Conservation (phyloP, 2,888 invertebrate genomes). For the Gastracanthus pulcherrimus region DNA sequence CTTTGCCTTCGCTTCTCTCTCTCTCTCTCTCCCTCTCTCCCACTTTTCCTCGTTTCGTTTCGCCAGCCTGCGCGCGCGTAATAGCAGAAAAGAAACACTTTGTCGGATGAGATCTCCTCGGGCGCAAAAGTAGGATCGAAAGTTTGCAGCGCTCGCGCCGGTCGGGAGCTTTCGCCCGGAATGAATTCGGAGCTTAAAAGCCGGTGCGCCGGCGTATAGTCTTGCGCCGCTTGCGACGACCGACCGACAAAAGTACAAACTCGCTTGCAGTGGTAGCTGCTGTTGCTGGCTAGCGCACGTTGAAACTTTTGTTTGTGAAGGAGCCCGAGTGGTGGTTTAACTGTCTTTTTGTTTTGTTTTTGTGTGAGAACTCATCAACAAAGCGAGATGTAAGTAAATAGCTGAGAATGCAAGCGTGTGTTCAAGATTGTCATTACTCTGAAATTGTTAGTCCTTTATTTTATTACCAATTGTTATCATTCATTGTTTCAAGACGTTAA, state of each 20-base stretch:
- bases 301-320: slow-evolving; percentile 31
- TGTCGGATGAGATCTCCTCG: slow-evolving; percentile 41
- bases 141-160: slow-evolving; percentile 52
- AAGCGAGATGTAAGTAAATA: background rate
- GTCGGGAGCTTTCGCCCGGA: slow-evolving; percentile 48
- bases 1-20: slow-evolving; percentile 35
- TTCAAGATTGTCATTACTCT: too few species aligned
- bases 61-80: background rate
- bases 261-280: too few species aligned
- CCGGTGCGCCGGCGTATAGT: slow-evolving; percentile 22
- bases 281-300: too few species aligned
- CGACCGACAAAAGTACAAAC: slow-evolving; percentile 43
- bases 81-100: slow-evolving; percentile 59
- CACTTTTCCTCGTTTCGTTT: background rate
- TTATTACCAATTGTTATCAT: too few species aligned
- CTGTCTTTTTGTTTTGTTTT: background rate
- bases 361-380: background rate
- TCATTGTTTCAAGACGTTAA: too few species aligned
- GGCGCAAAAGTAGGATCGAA: slow-evolving; percentile 31
- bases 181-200: slow-evolving; percentile 56
- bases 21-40: too few species aligned
- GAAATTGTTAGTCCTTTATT: too few species aligned
- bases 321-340: background rate
- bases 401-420: background rate
- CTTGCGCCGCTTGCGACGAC: background rate